Evolutionary conservation across 2,113 vertebrate genomes (phyloP).

Genomic region (Cairina moschata): DNA sequence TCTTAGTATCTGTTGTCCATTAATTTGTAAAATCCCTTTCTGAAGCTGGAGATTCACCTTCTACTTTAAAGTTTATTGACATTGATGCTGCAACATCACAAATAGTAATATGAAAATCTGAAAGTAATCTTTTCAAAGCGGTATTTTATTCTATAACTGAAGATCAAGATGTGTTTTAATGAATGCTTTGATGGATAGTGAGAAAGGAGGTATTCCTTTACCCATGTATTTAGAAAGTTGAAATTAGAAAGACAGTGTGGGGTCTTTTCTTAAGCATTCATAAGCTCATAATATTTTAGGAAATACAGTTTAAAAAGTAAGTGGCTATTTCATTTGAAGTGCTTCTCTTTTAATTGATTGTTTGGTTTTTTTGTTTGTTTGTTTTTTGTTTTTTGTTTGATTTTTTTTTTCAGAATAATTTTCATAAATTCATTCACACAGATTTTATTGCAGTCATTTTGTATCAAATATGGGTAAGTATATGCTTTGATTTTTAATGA

Average conservation of each 20-base stretch:
- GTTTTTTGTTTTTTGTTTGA: neutral
- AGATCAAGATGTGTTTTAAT: neutral
- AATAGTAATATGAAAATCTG: neutral
- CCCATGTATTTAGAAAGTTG: neutral
- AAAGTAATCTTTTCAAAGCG: neutral
- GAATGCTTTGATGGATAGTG: neutral
- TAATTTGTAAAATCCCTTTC: neutral
- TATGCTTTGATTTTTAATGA: constrained; percentile 43
- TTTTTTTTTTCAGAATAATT: neutral
- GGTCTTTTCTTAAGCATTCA: neutral
- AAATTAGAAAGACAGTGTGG: neutral
- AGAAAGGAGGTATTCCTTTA: neutral
- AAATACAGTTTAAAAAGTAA: neutral
- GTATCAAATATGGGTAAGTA: neutral
- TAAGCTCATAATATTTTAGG: neutral
- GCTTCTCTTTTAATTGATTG: neutral
- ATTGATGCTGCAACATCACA: neutral
- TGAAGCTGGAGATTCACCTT: neutral
- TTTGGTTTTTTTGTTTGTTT: neutral
- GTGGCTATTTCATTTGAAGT: neutral
- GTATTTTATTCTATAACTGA: neutral
- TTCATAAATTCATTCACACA: neutral
- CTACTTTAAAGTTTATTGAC: neutral
- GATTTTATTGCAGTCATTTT: neutral
- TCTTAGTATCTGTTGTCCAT: neutral